Evolutionary conservation across 2,797 vertebrate genomes (phyloP).

Genomic region (Oreochromis mossambicus): DNA sequence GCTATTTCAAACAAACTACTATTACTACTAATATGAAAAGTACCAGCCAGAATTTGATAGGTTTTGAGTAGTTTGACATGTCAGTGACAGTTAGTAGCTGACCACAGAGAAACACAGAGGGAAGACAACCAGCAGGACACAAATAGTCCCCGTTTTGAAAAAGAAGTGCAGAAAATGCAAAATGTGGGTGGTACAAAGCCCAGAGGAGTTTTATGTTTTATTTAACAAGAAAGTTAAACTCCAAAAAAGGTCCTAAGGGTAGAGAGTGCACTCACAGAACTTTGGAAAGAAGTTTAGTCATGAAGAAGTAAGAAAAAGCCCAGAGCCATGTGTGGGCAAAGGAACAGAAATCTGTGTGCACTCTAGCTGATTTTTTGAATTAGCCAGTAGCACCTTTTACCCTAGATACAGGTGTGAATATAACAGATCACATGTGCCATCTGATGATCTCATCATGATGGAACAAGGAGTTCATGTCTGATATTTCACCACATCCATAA

Average conservation of each 20-base stretch:
- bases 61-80: conserved; percentile 26
- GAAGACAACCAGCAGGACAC: neutral
- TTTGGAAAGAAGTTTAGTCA: conserved; percentile 37
- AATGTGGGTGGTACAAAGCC: conserved; percentile 30
- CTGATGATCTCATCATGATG: neutral
- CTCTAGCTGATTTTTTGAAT: neutral
- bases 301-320: conserved; percentile 30
- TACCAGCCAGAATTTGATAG: conserved; percentile 2
- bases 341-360: conserved; percentile 4
- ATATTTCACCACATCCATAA: neutral
- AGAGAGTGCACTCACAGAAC: conserved; percentile 39
- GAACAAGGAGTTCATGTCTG: neutral
- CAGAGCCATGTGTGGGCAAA: conserved; percentile 8
- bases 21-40: conserved; percentile 11
- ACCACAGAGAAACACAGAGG: conserved; percentile 5
- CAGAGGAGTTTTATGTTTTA: conserved; percentile 41
- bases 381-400: neutral
- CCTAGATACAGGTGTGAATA: neutral
- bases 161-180: conserved; percentile 26
- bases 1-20: conserved; percentile 26
- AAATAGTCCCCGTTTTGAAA: conserved; percentile 5
- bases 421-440: neutral
- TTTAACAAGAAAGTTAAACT: conserved; percentile 48
- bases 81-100: neutral
- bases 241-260: conserved; percentile 21